Evolutionary conservation across 2,113 vertebrate species (phyloP).

Genomic region (Prinia subflava): DNA sequence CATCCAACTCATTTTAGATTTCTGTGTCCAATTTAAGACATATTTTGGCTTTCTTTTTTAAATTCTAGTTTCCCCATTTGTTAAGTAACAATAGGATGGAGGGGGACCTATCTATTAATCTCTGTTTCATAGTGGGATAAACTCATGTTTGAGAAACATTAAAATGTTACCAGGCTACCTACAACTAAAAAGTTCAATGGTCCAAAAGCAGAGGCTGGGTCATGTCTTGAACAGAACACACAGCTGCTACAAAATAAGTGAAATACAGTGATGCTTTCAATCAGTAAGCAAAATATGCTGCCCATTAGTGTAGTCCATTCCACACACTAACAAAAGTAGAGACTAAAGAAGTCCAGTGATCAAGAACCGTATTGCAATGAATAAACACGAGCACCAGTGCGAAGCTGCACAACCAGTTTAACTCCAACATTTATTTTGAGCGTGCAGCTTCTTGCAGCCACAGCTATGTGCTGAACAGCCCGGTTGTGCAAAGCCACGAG

Average conservation of each 20-base stretch:
- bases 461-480: neutral
- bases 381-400: rapidly evolving
- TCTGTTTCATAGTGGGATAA: neutral
- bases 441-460: rapidly evolving
- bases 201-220: neutral
- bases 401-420: neutral
- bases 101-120: neutral
- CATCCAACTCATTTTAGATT: neutral
- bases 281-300: neutral
- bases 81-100: neutral
- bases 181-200: neutral
- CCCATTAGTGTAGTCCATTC: neutral
- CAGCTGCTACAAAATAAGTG: neutral
- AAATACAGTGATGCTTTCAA: neutral
- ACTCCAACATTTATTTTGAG: neutral
- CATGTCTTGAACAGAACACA: neutral
- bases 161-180: neutral
- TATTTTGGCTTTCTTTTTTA: neutral
- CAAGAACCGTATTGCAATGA: neutral
- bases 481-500: neutral
- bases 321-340: rapidly evolving
- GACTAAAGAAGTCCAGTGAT: neutral
- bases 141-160: neutral
- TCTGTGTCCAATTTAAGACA: neutral
- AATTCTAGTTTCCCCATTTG: neutral